phyloP scores from a whole-genome alignment of 2,113 vertebrate genomes.

The Lampris incognitus region DNA sequence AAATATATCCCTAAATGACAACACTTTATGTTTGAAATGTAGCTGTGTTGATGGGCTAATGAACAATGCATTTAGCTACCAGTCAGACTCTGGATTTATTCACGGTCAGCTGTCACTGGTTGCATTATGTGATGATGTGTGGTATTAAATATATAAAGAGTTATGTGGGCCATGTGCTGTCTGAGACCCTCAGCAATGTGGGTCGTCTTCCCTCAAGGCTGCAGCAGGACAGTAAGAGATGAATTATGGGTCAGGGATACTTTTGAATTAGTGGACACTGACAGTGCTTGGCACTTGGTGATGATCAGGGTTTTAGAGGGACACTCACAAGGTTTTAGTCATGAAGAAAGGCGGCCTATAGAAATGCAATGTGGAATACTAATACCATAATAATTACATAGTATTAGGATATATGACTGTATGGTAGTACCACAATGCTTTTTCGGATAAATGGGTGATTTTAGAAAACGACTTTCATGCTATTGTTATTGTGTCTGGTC shows the following conservation, averaged over 20 bases:
- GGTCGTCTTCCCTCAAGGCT: slow-evolving; percentile 33
- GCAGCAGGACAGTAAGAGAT: slow-evolving; percentile 11
- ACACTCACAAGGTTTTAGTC: slow-evolving; percentile 34
- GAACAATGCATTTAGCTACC: neutral
- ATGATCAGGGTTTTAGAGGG: slow-evolving; percentile 20
- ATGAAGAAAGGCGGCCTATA: slow-evolving; percentile 1
- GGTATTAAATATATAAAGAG: slow-evolving; percentile 34
- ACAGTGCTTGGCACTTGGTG: slow-evolving; percentile 6
- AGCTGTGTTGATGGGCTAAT: neutral
- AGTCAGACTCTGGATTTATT: slow-evolving; percentile 7
- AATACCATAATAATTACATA: neutral
- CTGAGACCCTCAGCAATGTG: slow-evolving; percentile 7
- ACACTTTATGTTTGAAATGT: neutral
- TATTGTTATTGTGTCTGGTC: neutral
- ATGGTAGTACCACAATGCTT: neutral
- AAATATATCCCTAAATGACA: neutral
- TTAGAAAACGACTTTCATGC: neutral
- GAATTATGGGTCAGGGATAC: slow-evolving; percentile 37
- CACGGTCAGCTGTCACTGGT: slow-evolving; percentile 1
- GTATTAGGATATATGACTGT: neutral
- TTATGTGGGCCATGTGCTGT: slow-evolving; percentile 22
- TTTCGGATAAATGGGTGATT: neutral
- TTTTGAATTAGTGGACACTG: slow-evolving; percentile 30
- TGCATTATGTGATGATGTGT: slow-evolving; percentile 20
- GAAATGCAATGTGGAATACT: neutral